Base-by-base conservation (phyloP, 1,140 invertebrate genomes). In the Ceratosolen solmsi region DNA sequence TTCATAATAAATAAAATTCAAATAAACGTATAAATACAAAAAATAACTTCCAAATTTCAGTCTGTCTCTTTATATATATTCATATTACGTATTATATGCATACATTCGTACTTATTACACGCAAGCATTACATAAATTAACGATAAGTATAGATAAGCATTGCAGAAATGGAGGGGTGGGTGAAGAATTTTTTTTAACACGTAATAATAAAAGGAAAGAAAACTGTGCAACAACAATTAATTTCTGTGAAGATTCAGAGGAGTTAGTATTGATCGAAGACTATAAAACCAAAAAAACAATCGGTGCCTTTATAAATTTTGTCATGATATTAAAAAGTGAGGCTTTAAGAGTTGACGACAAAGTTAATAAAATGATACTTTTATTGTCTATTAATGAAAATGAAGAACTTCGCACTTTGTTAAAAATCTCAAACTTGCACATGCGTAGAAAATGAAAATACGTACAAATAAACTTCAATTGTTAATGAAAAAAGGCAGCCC, bases 271-370 rank as follows among this genome's bases (percentile, higher is more conserved):
- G 72, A 77, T 75, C 36, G 80, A 86, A 84, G 87, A 87, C 85
- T 87, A 85, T 86, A 87, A 87, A 87, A 87, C 85, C 84, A 86
- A 87, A 86, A 85, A 82, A 86, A 84, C 82, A 83, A 80, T 85
- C 85, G 82, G 87, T 86, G 86, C 84, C 85, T 86, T 86, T 72
- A 83, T 83, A 80, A 84, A 78, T 73, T 78, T 82, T 51, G 36
- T 46, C 71, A 80, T 68, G 71, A 80, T 74, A 74, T 73, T 80
- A 65, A 80, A 30, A 74, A 65, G 27, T 58, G 68, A 54, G 54
- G 60, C 68, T 81, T 75, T 81, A 49, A 49, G 72, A 68, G 56
- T 70, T 41, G 49, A 75, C 60, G 58, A 63, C 27, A 41, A 79
- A 36, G 41, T 56, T 51, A 46, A 76, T 54, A 38, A 73, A 49